phyloP scores from a whole-genome alignment of 2,113 vertebrate genomes.

The Lepidothrix coronata region DNA sequence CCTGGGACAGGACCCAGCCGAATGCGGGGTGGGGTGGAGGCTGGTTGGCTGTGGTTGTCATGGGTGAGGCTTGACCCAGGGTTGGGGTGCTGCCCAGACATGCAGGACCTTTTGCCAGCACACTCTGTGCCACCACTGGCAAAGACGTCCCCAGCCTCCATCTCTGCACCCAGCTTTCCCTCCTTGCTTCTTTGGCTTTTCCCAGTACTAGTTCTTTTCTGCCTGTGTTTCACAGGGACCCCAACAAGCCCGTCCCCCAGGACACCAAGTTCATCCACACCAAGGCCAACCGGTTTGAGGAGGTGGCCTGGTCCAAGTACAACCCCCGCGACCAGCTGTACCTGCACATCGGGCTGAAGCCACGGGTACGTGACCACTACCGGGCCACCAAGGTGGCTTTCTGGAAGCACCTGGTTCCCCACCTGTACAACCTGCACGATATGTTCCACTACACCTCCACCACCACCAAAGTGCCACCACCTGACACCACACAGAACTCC shows the following conservation, averaged over 20 bases:
- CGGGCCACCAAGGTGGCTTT: constrained; percentile 98
- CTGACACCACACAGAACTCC: constrained; percentile 92
- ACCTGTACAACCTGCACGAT: constrained; percentile 96
- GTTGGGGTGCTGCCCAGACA: not conserved
- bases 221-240: constrained; percentile 79
- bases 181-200: not conserved
- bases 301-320: constrained; percentile 99
- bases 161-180: not conserved
- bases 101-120: not conserved
- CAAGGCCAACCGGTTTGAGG: constrained; percentile 97
- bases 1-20: not conserved
- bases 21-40: not conserved
- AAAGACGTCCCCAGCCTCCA: not conserved
- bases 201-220: not conserved
- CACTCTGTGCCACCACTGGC: not conserved
- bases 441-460: constrained; percentile 99
- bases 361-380: constrained; percentile 96
- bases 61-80: not conserved
- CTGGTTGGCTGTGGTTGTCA: not conserved
- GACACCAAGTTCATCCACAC: constrained; percentile 99
- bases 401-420: constrained; percentile 98
- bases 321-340: constrained; percentile 97
- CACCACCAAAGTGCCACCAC: constrained; percentile 93
- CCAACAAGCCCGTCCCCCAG: constrained; percentile 97
- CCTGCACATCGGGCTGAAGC: constrained; percentile 97